Conservation (phyloP, 2,797 vertebrate species). For the Sorex maritimensis region DNA sequence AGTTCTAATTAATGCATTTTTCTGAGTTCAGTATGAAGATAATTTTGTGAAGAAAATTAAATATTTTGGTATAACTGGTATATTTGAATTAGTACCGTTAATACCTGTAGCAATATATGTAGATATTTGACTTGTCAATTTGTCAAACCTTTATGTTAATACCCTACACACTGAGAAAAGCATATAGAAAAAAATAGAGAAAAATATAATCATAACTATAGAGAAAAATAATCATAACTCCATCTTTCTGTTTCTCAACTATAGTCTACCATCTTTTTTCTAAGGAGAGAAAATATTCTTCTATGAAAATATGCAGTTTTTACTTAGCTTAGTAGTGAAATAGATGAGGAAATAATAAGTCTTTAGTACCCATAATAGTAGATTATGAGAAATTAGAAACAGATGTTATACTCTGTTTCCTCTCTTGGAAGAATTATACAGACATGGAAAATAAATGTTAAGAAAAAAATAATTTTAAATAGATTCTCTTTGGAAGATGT, state of each 20-base stretch:
- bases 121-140: background rate
- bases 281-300: conserved; percentile 43
- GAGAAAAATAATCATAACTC: background rate
- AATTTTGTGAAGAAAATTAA: conserved; percentile 55
- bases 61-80: conserved; percentile 5
- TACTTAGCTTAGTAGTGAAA: conserved; percentile 40
- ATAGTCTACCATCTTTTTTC: background rate
- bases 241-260: conserved; percentile 15
- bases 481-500: conserved; percentile 54
- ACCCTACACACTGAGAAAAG: conserved; percentile 22
- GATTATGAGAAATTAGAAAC: conserved; percentile 65
- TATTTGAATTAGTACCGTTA: conserved; percentile 3
- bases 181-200: conserved; percentile 24
- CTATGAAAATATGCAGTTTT: conserved; percentile 50
- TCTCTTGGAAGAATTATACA: conserved; percentile 33
- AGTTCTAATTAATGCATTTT: conserved; percentile 31
- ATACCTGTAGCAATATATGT: background rate
- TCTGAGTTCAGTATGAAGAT: conserved; percentile 27
- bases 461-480: conserved; percentile 58
- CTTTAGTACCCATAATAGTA: conserved; percentile 58
- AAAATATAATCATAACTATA: conserved; percentile 12
- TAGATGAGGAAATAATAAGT: conserved; percentile 55
- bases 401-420: conserved; percentile 43
- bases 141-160: conserved; percentile 40
- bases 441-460: conserved; percentile 46